Evolutionary conservation across 2,113 vertebrate genomes (phyloP).

Genomic region (Elaphurus davidianus): DNA sequence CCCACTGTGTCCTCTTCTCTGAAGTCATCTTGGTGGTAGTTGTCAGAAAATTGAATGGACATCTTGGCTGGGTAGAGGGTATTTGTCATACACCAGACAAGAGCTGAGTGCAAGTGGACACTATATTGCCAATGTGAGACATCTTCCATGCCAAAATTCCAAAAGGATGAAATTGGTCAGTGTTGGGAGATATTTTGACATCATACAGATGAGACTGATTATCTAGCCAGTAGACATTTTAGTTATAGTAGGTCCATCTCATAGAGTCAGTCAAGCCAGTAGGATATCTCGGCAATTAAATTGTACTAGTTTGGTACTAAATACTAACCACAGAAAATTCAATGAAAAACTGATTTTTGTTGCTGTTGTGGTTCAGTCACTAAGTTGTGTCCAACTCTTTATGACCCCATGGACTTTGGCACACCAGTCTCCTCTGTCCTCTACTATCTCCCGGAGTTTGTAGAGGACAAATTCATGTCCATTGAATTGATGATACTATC

Average conservation of each 20-base stretch:
- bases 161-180: background rate
- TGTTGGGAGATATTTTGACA: background rate
- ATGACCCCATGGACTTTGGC: background rate
- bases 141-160: background rate
- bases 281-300: background rate
- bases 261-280: background rate
- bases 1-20: background rate
- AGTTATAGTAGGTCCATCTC: background rate
- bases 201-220: background rate
- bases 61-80: background rate
- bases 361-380: background rate
- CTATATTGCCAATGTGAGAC: background rate
- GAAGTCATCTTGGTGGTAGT: background rate
- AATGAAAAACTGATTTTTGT: background rate
- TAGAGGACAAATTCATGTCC: background rate
- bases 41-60: background rate
- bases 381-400: background rate
- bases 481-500: background rate
- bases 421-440: background rate
- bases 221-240: background rate
- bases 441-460: background rate
- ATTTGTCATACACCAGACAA: background rate
- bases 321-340: background rate
- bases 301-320: background rate
- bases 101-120: background rate